Evolutionary conservation across 2,797 vertebrate species (phyloP).

Genomic region (Squalus acanthias): DNA sequence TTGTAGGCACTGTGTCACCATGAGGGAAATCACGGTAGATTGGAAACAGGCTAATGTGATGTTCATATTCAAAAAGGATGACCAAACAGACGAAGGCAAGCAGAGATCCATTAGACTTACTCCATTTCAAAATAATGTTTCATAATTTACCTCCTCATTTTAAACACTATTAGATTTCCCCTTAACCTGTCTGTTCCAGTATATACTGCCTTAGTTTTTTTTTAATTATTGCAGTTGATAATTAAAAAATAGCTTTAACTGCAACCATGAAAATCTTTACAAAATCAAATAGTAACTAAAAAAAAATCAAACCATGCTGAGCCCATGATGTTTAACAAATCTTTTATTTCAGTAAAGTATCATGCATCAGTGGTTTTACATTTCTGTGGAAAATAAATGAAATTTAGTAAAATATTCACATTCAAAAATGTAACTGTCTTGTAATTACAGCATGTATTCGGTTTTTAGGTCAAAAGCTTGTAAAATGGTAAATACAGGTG

Average conservation of each 20-base stretch:
- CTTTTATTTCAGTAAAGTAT: conserved; percentile 30
- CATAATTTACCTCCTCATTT: background rate
- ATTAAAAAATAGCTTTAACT: background rate
- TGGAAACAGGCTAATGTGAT: background rate
- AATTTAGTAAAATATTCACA: conserved; percentile 3
- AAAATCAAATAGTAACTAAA: background rate
- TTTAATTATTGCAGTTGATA: background rate
- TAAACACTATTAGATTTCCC: background rate
- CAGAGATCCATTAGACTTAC: background rate
- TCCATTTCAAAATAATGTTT: background rate
- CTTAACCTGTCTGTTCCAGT: background rate
- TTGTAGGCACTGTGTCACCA: background rate
- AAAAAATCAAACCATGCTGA: background rate
- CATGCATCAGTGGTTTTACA: conserved; percentile 24
- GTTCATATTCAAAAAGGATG: background rate
- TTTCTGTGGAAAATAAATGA: background rate
- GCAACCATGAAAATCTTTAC: background rate
- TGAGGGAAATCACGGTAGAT: background rate
- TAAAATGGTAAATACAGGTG: background rate
- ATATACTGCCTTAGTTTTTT: background rate
- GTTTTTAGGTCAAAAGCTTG: background rate
- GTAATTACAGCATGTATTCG: background rate
- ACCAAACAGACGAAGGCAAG: background rate
- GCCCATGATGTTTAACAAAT: background rate
- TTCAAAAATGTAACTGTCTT: conserved; percentile 7